Evolutionary conservation across 2,888 invertebrate species (phyloP).

Genomic region (Drosophila nr. fundita): DNA sequence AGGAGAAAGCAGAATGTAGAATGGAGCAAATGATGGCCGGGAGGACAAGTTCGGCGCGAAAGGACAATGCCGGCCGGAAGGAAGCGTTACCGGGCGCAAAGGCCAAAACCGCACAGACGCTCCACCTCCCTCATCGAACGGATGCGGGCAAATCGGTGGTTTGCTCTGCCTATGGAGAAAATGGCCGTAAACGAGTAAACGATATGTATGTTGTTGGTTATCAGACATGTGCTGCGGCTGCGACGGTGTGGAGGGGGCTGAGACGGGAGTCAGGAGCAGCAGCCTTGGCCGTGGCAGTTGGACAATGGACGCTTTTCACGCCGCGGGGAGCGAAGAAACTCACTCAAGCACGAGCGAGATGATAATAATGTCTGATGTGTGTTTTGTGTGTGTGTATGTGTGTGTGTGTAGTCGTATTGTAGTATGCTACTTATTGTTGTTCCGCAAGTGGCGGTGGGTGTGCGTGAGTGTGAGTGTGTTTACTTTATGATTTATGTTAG

Average conservation of each 20-base stretch:
- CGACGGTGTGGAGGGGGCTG: constrained; percentile 2
- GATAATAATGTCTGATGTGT: constrained; percentile 83
- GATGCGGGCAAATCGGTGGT: constrained; percentile 60
- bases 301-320: constrained; percentile 29
- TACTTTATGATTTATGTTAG: constrained; percentile 81
- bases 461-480: constrained; percentile 51
- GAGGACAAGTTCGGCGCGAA: constrained; percentile 51
- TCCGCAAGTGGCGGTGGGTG: constrained; percentile 25
- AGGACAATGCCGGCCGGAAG: constrained; percentile 75
- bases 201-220: constrained; percentile 57
- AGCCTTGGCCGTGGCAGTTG: constrained; percentile 56
- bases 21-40: not conserved
- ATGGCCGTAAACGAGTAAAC: constrained; percentile 51
- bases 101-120: constrained; percentile 38
- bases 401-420: constrained; percentile 35
- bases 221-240: constrained; percentile 51
- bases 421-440: constrained; percentile 49
- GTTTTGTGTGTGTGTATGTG: constrained; percentile 49
- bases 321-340: constrained; percentile 71
- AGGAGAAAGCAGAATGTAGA: not conserved
- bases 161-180: constrained; percentile 58
- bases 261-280: constrained; percentile 19
- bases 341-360: constrained; percentile 84
- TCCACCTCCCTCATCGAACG: constrained; percentile 23
- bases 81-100: constrained; percentile 57